Conservation (phyloP, 2,888 invertebrate species). For the Megalurothrips usitatus region DNA sequence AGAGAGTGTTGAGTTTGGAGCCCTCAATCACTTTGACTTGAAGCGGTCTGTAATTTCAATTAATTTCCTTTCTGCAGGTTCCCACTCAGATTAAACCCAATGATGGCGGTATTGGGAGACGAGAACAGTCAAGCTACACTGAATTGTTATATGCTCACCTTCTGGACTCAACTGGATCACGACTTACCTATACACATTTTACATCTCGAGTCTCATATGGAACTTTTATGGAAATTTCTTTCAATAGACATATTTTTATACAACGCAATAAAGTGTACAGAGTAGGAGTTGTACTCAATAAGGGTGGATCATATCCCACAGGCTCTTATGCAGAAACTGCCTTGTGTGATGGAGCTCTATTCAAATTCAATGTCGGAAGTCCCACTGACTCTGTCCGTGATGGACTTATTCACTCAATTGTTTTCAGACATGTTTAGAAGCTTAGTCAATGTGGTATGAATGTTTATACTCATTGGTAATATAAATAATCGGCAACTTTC, state of each 20-base stretch:
- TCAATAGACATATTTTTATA: constrained; percentile 74
- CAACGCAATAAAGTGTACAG: constrained; percentile 72
- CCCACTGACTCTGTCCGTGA: constrained; percentile 67
- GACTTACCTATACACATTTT: constrained; percentile 77
- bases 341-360: constrained; percentile 65
- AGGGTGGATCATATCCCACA: constrained; percentile 76
- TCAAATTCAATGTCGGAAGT: constrained; percentile 70
- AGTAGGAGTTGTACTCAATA: constrained; percentile 77
- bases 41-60: constrained; percentile 25
- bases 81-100: constrained; percentile 64
- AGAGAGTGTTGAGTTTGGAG: too few relatives aligned
- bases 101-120: constrained; percentile 4
- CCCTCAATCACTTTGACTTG: too few relatives aligned
- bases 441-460: too few relatives aligned
- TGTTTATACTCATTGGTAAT: too few relatives aligned
- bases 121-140: constrained; percentile 51
- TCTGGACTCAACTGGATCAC: constrained; percentile 71
- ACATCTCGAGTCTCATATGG: constrained; percentile 70
- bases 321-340: constrained; percentile 66
- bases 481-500: too few relatives aligned
- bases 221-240: constrained; percentile 71
- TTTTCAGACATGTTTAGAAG: constrained; percentile 53
- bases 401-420: constrained; percentile 72
- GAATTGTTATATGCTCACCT: constrained; percentile 78
- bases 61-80: constrained; percentile 45